These are phyloP conservation scores for Thysanoteuthis rhombus DNA, from an alignment of 2,888 invertebrate genomes.

Conservation along the genomic window DNA sequence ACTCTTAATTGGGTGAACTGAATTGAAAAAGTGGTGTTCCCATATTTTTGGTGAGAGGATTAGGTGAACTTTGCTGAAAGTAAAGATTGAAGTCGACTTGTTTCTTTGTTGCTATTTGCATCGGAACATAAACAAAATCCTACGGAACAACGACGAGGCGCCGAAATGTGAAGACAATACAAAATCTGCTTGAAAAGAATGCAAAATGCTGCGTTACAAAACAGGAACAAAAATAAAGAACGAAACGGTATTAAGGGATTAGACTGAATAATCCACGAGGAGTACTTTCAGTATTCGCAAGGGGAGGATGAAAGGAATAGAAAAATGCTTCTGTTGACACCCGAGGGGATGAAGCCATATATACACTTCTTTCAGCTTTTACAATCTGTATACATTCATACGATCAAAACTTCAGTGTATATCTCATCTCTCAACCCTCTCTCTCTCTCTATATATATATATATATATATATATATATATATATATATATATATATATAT, in stretches of 20 bases:
- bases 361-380: background rate
- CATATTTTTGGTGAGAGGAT: background rate
- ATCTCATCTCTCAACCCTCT: background rate
- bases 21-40: too few relatives aligned
- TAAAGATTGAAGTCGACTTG: background rate
- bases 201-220: background rate
- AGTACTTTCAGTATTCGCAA: background rate
- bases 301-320: background rate
- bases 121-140: background rate
- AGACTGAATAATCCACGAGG: background rate
- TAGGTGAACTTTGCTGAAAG: background rate
- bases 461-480: background rate
- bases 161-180: background rate
- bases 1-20: too few relatives aligned
- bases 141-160: background rate
- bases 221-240: background rate
- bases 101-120: background rate
- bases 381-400: too few relatives aligned
- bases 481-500: slow-evolving; percentile 12
- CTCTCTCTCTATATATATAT: background rate
- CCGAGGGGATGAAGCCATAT: background rate
- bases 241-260: background rate
- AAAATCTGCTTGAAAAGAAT: background rate
- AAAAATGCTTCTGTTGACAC: background rate
- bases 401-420: too few relatives aligned